Base-by-base conservation (phyloP, 2,113 vertebrate genomes). In the Cryptomyrus ogoouensis region DNA sequence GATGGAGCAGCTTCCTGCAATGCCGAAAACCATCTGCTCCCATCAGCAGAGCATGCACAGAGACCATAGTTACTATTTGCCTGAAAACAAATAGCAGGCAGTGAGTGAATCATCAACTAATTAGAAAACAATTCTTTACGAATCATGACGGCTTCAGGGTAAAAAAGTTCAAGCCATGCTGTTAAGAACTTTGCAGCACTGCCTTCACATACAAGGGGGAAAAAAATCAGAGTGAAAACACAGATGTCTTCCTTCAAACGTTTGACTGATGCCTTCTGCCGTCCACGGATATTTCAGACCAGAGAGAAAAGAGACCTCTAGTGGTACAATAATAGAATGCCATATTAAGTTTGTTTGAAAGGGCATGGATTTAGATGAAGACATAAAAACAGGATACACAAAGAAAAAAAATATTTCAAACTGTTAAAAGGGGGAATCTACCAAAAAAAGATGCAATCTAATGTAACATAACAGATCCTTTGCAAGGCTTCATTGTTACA, bases 1-100 rank as follows among this genome's bases (percentile, higher is more conserved):
- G 83, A 24, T 0, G 17, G 19, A 46, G 21, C 17, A 12, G 46
- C 39, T 46, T 85, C 83, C 83, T 85, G 83, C 42, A 89, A 88
- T 84, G 91, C 88, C 49, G 24, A 42, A 91, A 53, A 86, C 17
- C 50, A 88, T 49, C 44, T 49, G 42, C 39, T 47, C 1, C 39
- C 8, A 47, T 44, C 83, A 47, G 39, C 17, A 10, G 83, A 85
- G 83, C 83, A 49, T 84, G 44, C 44, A 84, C 15, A 27, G n/a
- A 85, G 24, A 46, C 83, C 44, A n/a, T n/a, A 85, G 44, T 24
- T 83, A 83, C 35, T 46, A 83, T 21, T 46, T n/a, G 56, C 9
- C 9, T 88, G 24, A 74, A 62, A 44, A 70, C 56, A 17, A 24
- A 39, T 31, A 70, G 62, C 62, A 66, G 42, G 52, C 39, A 15